A percentile compares a stretch with the other conserved stretches of the same genome.
phyloP scores from a whole-genome alignment of 2,888 invertebrate genomes.

The Plutella xylostella region DNA sequence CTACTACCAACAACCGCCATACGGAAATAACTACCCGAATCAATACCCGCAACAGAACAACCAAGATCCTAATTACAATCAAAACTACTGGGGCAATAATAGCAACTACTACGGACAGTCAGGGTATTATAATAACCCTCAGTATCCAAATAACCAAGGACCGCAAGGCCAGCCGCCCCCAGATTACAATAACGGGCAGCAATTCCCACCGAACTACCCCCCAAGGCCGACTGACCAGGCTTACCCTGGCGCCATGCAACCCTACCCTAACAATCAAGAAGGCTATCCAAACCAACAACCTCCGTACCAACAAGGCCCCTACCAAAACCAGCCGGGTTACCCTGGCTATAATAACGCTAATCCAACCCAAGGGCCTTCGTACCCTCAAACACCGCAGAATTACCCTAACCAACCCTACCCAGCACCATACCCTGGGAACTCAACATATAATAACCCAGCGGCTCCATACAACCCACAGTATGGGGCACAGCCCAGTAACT shows the following conservation, averaged over 20 bases:
- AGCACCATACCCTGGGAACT: conserved; percentile 31
- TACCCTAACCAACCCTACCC: conserved; percentile 38
- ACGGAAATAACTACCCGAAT: conserved; percentile 50
- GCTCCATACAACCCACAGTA: conserved; percentile 41
- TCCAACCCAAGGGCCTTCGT: conserved; percentile 23
- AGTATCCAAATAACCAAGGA: conserved; percentile 44
- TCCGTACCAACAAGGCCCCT: conserved; percentile 23
- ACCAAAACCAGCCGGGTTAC: conserved; percentile 35
- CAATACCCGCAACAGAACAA: conserved; percentile 35
- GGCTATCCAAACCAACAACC: not conserved
- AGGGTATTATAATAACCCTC: conserved; percentile 52
- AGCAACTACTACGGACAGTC: conserved; percentile 41
- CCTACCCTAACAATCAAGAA: not conserved
- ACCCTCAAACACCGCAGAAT: not conserved
- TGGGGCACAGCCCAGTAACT: conserved; percentile 36
- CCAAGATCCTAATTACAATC: conserved; percentile 34
- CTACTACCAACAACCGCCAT: conserved; percentile 52
- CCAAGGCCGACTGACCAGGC: conserved; percentile 26
- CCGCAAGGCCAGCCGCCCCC: conserved; percentile 41
- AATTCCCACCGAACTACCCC: conserved; percentile 20
- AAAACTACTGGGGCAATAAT: conserved; percentile 54
- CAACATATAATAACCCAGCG: conserved; percentile 30
- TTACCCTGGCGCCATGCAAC: not conserved
- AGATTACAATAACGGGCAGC: conserved; percentile 35
- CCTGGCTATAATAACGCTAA: conserved; percentile 42